Evolutionary conservation across 2,797 vertebrate species (phyloP), one percentile per base, ranked within the genome.

Genomic region (Nannoperca obscura): DNA sequence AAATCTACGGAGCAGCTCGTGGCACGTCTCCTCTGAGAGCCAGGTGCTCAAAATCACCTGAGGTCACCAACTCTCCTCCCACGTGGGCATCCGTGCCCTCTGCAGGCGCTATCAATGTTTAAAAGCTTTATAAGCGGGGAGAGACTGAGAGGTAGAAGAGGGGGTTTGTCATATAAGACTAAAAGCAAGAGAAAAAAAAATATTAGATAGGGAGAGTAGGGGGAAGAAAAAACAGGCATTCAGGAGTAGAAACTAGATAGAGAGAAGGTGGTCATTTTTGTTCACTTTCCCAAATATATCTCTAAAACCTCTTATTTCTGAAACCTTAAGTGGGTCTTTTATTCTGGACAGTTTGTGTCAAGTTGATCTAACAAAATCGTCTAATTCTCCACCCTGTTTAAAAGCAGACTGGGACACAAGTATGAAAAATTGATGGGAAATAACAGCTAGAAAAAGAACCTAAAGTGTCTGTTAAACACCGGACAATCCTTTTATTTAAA

Each of bases 31-130:
- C 72, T 67, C 78, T 71, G 89, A 93, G 90, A 91, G 79, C 82
- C 90, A 90, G 93, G 90, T 92, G 93, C 87, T 93, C 71, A 22
- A 76, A 88, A 92, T 88, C 90, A 93, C 88, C 89, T 83, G 87
- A 87, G 91, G 91, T 95, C 89, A 89, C 82, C 63, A 49, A 62
- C 78, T 77, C 72, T 81, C 78, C 80, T 82, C 83, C 88, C 82
- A 80, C 58, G 72, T 76, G 82, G 76, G 81, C 80, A 24, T 61
- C 42, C 54, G 12, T 87, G 88, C 80, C 90, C 89, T 86, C 86
- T 46, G 81, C 80, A 81, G 88, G 80, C 76, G 38, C 86, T 80
- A 91, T 86, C 89, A 85, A 83, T 89, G 90, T 92, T 94, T 94
- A 89, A 93, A 93, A 92, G 81, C 87, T 77, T 82, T 83, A 64